These are phyloP conservation scores for Delphinapterus leucas DNA, from an alignment of 2,113 vertebrate species.

Conservation along the genomic window DNA sequence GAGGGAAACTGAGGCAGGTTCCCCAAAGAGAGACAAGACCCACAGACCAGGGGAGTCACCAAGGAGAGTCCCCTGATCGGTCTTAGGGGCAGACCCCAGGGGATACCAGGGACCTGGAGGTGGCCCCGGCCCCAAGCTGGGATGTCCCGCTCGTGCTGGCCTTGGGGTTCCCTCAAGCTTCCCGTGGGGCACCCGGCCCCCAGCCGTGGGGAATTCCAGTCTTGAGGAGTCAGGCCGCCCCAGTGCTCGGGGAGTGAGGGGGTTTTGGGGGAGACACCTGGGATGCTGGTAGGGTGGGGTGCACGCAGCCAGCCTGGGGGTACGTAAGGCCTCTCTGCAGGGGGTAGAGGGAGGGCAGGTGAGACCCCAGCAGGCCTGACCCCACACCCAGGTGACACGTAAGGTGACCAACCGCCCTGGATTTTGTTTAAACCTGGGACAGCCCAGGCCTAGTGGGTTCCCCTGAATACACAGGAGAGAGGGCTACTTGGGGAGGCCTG, in stretches of 20 bases:
- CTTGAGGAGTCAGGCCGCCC: not conserved
- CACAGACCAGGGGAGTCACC: not conserved
- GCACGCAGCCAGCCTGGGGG: not conserved
- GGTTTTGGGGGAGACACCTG: not conserved
- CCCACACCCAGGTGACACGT: not conserved
- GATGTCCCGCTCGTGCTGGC: too few species aligned
- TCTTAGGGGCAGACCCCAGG: not conserved
- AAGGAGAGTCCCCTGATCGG: not conserved
- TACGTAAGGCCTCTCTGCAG: not conserved
- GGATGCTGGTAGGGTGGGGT: not conserved
- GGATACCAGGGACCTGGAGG: not conserved
- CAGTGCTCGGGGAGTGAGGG: not conserved
- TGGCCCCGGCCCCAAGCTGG: not conserved
- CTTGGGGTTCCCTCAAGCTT: not conserved
- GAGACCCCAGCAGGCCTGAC: not conserved
- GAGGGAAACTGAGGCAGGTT: constrained; percentile 67
- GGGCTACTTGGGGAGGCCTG: not conserved
- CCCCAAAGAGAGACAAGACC: constrained; percentile 59
- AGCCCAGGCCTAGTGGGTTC: rapidly evolving
- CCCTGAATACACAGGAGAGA: too few species aligned
- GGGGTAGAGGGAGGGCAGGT: not conserved
- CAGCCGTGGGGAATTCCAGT: not conserved
- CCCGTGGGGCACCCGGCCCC: not conserved
- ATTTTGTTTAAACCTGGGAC: not conserved
- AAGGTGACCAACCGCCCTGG: rapidly evolving